Evolutionary conservation across 2,797 vertebrate species (phyloP), one percentile per base, ranked within the genome.

Genomic region (Centroberyx gerrardi): DNA sequence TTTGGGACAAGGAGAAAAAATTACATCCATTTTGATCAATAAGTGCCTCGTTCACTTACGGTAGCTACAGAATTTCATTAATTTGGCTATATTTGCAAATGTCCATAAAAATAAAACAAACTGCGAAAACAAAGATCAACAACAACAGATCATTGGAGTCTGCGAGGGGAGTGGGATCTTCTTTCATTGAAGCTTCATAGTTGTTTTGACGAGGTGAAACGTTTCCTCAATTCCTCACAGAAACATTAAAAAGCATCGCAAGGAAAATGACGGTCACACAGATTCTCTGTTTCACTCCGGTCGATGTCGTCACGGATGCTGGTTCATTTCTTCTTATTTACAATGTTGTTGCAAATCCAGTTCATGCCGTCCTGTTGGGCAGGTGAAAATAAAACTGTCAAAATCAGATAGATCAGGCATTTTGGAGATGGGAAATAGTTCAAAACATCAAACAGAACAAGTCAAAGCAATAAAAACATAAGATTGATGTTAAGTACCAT

Each of bases 261-360:
- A 65, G 56, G 52, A 27, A 54, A 63, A 62, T 59, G 27, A 51
- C 22, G 72, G 61, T 64, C 76, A 66, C 49, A 46, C 40, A 36
- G 60, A 10, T 52, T 70, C 52, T 72, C 55, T 56, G 53, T 61
- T 75, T 46, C 54, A 60, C 33, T 60, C 48, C 51, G 55, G 49
- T 65, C 15, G 49, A 5, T 12, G 63, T 53, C 12, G 40, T 55
- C 62, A 58, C 29, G 40, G 56, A 62, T 2, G n/a, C 13, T 49
- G 46, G 22, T 76, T 95, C 74, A 94, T 85, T 96, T 96, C 90
- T 95, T 96, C 88, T 88, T 95, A 76, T 94, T 94, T 68, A 91
- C 87, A 79, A 96, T 96, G 81, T 96, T 96, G 90, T 93, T 96
- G 87, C 95, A 96, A 88, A 96, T 96, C 96, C 95, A 96, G 89